These are phyloP conservation scores for Abramis brama DNA, from an alignment of 2,113 vertebrate genomes.

Conservation along the genomic window DNA sequence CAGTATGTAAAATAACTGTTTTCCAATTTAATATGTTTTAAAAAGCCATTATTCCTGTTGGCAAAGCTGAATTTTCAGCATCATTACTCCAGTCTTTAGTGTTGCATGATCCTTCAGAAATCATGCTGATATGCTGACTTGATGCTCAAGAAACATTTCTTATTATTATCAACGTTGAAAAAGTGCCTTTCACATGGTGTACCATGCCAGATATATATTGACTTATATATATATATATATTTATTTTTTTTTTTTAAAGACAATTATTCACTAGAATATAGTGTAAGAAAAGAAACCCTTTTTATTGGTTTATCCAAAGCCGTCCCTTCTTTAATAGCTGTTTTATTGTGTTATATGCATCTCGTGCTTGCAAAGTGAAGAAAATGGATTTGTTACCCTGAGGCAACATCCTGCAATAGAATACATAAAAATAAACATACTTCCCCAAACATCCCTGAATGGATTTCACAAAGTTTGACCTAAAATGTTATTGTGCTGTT, in stretches of 20 bases:
- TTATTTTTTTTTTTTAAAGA: neutral
- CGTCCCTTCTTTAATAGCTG: neutral
- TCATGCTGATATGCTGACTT: neutral
- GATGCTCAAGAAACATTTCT: neutral
- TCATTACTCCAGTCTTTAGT: neutral
- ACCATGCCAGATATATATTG: neutral
- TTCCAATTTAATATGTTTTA: neutral
- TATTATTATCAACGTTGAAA: no score
- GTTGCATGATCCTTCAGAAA: neutral
- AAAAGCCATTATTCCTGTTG: neutral
- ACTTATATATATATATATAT: no score
- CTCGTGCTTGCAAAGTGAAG: neutral
- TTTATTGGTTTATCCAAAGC: neutral
- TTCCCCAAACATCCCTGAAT: neutral
- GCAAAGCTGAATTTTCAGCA: neutral
- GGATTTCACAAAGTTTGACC: constrained; percentile 19
- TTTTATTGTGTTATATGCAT: constrained; percentile 25
- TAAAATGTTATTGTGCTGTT: neutral
- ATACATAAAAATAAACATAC: constrained; percentile 13
- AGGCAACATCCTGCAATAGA: constrained; percentile 27
- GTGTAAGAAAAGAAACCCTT: neutral
- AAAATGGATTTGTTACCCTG: neutral
- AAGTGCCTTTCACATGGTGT: neutral
- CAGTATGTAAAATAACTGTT: no score
- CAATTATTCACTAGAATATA: neutral